These are phyloP conservation scores for Cyaniris semiargus DNA, from an alignment of 2,888 invertebrate species.

Conservation along the genomic window DNA sequence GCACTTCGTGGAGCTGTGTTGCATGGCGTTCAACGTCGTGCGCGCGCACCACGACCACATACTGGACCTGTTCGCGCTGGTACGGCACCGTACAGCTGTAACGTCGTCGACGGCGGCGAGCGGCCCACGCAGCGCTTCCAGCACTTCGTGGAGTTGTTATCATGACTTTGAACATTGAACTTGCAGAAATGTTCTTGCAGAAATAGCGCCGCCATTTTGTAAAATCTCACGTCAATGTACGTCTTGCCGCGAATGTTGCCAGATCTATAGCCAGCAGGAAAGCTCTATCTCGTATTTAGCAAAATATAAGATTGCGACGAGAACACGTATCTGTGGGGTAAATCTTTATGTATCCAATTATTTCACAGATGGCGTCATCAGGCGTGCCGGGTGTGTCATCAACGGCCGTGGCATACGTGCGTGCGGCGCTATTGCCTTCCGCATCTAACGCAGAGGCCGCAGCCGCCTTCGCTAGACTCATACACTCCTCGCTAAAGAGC, in stretches of 20 bases:
- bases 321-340: too few species aligned
- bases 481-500: constrained; percentile 94
- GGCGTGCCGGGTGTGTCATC: constrained; percentile 95
- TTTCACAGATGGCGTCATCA: constrained; percentile 90
- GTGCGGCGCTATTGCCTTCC: constrained; percentile 92
- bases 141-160: constrained; percentile 97
- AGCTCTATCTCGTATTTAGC: too few species aligned
- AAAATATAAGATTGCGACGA: too few species aligned
- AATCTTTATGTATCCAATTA: not conserved
- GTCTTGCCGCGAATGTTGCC: too few species aligned
- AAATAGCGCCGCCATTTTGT: too few species aligned
- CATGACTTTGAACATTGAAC: too few species aligned
- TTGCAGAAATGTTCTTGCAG: too few species aligned
- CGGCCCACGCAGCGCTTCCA: constrained; percentile 96
- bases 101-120: constrained; percentile 94
- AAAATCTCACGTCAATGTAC: too few species aligned
- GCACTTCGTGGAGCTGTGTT: constrained; percentile 98
- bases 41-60: constrained; percentile 94
- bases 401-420: constrained; percentile 95
- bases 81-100: constrained; percentile 62
- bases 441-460: constrained; percentile 97
- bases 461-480: constrained; percentile 96
- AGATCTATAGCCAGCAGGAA: too few species aligned
- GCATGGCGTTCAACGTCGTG: constrained; percentile 97
- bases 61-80: constrained; percentile 93